Evolutionary conservation across 1,140 invertebrate species (phyloP).

Genomic region (Streblospio benedicti): DNA sequence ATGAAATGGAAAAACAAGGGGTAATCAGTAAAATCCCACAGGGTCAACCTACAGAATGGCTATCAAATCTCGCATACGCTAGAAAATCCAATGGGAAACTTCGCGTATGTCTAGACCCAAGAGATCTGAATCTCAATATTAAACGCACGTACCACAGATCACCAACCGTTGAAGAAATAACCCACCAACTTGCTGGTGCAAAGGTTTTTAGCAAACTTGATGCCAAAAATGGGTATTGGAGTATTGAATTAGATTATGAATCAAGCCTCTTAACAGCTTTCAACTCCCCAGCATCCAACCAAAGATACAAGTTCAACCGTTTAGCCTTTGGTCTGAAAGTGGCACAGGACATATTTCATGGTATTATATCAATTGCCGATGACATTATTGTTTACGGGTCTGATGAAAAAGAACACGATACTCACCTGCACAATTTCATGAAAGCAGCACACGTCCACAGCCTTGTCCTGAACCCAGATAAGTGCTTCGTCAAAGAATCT

Average conservation of each 20-base stretch:
- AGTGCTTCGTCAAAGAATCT: neutral
- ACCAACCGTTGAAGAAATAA: slow-evolving; percentile 4
- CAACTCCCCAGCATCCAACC: neutral
- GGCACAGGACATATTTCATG: neutral
- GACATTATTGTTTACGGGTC: neutral
- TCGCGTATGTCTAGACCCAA: slow-evolving; percentile 1
- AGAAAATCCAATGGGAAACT: neutral
- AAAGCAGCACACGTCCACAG: neutral
- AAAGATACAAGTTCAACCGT: too few relatives aligned
- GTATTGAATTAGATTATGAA: neutral
- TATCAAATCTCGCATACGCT: neutral
- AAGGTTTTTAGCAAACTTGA: neutral
- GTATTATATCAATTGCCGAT: neutral
- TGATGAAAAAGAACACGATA: neutral
- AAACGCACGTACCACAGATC: neutral
- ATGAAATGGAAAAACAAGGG: neutral
- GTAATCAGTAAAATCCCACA: neutral
- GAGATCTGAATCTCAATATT: neutral
- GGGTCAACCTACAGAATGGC: slow-evolving; percentile 1
- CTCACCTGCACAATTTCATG: neutral
- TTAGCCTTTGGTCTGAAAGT: neutral
- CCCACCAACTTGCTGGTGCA: neutral
- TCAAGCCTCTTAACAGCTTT: slow-evolving; percentile 3
- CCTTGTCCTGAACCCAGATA: neutral
- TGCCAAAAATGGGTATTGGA: neutral